Evolutionary conservation across 2,797 vertebrate species (phyloP).

Genomic region (Sebastes baramenuke): DNA sequence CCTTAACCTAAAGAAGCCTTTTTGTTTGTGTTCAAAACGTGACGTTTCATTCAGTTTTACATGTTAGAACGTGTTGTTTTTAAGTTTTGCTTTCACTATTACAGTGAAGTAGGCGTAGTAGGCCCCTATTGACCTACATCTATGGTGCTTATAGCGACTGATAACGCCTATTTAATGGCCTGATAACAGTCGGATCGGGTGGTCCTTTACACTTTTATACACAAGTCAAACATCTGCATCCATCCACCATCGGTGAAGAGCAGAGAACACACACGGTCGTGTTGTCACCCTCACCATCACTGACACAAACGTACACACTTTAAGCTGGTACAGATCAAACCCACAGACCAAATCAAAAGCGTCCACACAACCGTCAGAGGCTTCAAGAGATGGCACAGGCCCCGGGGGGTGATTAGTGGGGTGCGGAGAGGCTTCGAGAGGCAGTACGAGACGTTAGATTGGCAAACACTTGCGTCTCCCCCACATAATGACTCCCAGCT

Average conservation of each 20-base stretch:
- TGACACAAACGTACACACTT: neutral
- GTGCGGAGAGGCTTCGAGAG: constrained; percentile 36
- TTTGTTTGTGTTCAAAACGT: no score
- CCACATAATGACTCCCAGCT: constrained; percentile 77
- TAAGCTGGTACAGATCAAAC: neutral
- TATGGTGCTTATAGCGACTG: no score
- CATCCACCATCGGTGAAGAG: neutral
- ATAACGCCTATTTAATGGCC: no score
- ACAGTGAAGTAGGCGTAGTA: no score
- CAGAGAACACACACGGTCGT: neutral
- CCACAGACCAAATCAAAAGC: neutral
- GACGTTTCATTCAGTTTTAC: no score
- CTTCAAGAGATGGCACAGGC: constrained; percentile 43
- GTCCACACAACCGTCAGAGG: neutral
- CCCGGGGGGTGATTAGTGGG: constrained; percentile 52
- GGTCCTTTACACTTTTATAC: neutral
- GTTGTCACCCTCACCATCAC: neutral
- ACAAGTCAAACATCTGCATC: neutral
- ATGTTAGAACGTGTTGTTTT: no score
- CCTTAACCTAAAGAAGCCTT: no score
- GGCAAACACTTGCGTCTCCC: constrained; percentile 64
- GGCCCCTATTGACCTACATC: no score
- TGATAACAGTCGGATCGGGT: no score
- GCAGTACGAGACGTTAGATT: constrained; percentile 59
- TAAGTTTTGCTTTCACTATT: no score